Conservation (phyloP, 2,888 invertebrate species). For the Heliconius ismenius region DNA sequence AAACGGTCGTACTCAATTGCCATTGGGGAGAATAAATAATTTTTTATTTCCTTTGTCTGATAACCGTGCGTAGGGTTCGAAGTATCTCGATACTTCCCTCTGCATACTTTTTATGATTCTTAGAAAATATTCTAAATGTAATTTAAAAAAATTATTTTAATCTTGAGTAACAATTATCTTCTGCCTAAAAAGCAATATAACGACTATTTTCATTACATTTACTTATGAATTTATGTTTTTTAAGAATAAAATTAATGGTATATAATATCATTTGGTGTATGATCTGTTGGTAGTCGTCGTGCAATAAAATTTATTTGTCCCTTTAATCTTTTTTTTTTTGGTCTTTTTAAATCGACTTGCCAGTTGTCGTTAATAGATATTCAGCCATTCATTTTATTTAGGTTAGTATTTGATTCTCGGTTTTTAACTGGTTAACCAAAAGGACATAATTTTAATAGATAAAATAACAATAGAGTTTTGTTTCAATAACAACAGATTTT, state of each 20-base stretch:
- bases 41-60: neutral
- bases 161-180: neutral
- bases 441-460: neutral
- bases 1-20: neutral
- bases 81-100: too few species aligned
- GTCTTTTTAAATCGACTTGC: conserved; percentile 33
- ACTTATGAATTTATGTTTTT: conserved; percentile 43
- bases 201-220: conserved; percentile 22
- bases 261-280: conserved; percentile 74
- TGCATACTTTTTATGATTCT: too few species aligned
- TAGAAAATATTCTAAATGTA: neutral
- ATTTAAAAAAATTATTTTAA: neutral
- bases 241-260: conserved; percentile 65
- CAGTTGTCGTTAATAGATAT: conserved; percentile 25
- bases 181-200: neutral
- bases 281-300: conserved; percentile 56
- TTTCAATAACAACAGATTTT: too few species aligned
- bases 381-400: conserved; percentile 51
- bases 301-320: conserved; percentile 53
- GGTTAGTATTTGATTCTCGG: neutral
- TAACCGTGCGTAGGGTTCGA: neutral
- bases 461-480: neutral
- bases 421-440: conserved; percentile 4
- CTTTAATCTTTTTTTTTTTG: neutral
- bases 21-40: neutral